Evolutionary conservation across 2,888 invertebrate genomes (phyloP).

Genomic region (Amphipoea lucens): DNA sequence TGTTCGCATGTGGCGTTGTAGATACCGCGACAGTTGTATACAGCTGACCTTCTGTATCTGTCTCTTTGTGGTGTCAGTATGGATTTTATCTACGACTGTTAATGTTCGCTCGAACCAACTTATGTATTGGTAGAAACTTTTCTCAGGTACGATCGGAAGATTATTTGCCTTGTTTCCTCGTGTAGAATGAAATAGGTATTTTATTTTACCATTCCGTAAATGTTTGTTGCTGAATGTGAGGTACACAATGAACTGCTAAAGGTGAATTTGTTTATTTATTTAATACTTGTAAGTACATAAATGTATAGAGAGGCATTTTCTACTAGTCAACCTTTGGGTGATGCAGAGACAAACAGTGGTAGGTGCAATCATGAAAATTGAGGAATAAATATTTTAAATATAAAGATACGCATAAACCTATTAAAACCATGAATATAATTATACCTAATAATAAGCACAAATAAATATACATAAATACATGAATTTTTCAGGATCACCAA

Average conservation of each 20-base stretch:
- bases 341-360: too few relatives aligned
- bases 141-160: conserved; percentile 45
- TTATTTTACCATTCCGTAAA: not conserved
- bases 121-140: conserved; percentile 44
- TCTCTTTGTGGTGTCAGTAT: conserved; percentile 6
- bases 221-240: not conserved
- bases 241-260: not conserved
- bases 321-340: too few relatives aligned
- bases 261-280: too few relatives aligned
- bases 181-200: conserved; percentile 10
- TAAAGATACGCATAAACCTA: too few relatives aligned
- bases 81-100: conserved; percentile 59
- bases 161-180: conserved; percentile 46
- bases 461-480: too few relatives aligned
- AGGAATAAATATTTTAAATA: too few relatives aligned
- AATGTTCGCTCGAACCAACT: conserved; percentile 50
- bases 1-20: too few relatives aligned
- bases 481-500: not conserved
- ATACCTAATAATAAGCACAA: too few relatives aligned
- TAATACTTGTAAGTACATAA: too few relatives aligned
- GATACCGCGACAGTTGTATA: not conserved
- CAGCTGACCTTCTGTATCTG: not conserved
- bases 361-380: too few relatives aligned
- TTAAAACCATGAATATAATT: too few relatives aligned
- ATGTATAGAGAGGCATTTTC: too few relatives aligned